Base-by-base conservation (phyloP, 2,888 invertebrate genomes). In the Pandemis heparana region DNA sequence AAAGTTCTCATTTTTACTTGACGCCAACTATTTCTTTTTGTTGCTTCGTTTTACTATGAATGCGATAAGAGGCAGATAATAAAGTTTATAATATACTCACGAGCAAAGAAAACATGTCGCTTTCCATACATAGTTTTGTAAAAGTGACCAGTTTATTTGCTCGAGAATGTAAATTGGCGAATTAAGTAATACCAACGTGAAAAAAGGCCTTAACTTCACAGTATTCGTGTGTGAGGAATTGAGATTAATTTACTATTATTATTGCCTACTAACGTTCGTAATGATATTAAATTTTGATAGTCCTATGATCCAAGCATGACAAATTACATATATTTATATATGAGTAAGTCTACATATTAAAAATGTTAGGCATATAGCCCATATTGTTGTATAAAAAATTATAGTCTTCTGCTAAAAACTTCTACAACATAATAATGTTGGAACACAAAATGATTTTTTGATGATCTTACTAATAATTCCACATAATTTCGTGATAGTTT, bases 221-320 rank as follows among this genome's bases (percentile, higher is more conserved):
- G 74, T 74, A 70, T 74, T 74, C 51, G 68, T 48, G 18, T 48
- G 60, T 65, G 69, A 70, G 69, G 53, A 70, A 70, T 43, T 74
- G 74, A 74, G 70, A 74, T 74, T 74, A 74, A 69, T 74, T 65
- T 51, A 65, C 60, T 64, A 60, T 68, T 64, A 59, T 68, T 48
- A 23, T 70, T 61, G 41, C 67, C 60, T 62, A 53, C 62, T 53
- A 65, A 32, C 23, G 23, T 32, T 32, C 4, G 23, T 32, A 32
- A 60, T 59, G 64, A 70, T 70, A 65, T 70, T 65, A 70, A 18
- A 69, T 74, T 74, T 70, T 70, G 62, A 68, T 74, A 61, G 53
- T 48, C 41, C 16, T 51, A 60, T 43, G 51, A 65, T 41, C 69
- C 38, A 56, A 60, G 39, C 63, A 51, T 69, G 73, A 65, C 64